These are phyloP conservation scores for Lipotes vexillifer DNA, from an alignment of 2,113 vertebrate genomes.

Conservation along the genomic window DNA sequence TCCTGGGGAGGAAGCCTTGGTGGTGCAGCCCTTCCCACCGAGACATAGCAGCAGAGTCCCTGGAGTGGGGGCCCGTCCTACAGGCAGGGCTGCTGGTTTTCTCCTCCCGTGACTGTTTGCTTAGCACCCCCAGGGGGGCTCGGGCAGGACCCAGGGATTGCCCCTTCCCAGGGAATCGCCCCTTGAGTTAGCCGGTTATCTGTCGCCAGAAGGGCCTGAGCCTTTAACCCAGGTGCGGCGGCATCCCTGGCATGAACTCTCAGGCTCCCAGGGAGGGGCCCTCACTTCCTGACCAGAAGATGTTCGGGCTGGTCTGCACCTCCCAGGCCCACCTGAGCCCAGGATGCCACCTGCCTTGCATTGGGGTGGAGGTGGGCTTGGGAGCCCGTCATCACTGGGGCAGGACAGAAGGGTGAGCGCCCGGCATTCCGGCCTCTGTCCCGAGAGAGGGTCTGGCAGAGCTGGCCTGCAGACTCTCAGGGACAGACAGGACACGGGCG, in stretches of 20 bases:
- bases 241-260: not conserved
- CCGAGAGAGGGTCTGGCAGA: not conserved
- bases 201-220: rapidly evolving
- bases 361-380: not conserved
- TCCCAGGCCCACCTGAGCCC: not conserved
- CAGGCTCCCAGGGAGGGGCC: not conserved
- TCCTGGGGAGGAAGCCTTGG: not conserved
- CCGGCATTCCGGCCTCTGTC: not conserved
- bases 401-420: rapidly evolving
- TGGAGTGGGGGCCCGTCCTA: rapidly evolving
- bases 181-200: no score
- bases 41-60: not conserved
- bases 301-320: not conserved
- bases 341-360: rapidly evolving
- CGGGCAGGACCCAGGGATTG: rapidly evolving
- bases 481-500: rapidly evolving
- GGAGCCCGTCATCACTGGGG: no score
- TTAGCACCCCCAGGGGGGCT: not conserved
- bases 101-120: not conserved
- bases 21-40: no score
- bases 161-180: not conserved
- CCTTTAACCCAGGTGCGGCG: not conserved
- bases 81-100: rapidly evolving
- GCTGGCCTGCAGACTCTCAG: not conserved
- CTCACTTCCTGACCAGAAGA: not conserved